phyloP scores from a whole-genome alignment of 2,888 invertebrate species.

The Bombyx huttoni region DNA sequence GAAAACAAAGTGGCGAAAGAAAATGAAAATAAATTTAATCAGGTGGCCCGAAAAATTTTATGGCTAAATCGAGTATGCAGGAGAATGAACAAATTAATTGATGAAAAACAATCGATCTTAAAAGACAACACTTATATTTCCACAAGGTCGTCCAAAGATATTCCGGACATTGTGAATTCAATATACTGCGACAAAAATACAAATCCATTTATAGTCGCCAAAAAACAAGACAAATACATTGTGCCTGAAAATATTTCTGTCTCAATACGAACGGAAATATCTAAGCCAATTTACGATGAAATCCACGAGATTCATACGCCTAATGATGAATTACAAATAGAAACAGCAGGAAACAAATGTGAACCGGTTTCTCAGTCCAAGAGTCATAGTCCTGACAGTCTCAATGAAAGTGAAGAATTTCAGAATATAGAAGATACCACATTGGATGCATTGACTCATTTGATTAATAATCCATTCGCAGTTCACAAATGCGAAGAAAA shows the following conservation, averaged over 20 bases:
- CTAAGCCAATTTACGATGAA: slow-evolving; percentile 12
- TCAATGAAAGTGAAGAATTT: slow-evolving; percentile 17
- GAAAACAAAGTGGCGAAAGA: slow-evolving; percentile 6
- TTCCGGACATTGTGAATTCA: slow-evolving; percentile 64
- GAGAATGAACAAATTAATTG: slow-evolving; percentile 25
- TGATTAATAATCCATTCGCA: slow-evolving; percentile 44
- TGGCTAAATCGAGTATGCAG: slow-evolving; percentile 46
- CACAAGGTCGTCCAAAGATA: slow-evolving; percentile 30
- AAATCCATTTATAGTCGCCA: slow-evolving; percentile 27
- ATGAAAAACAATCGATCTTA: slow-evolving; percentile 16
- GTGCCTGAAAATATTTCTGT: slow-evolving; percentile 54
- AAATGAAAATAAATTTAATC: slow-evolving; percentile 29
- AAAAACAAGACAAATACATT: slow-evolving; percentile 41
- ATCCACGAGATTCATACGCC: slow-evolving; percentile 3
- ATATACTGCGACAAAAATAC: slow-evolving; percentile 38
- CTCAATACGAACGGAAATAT: slow-evolving; percentile 43
- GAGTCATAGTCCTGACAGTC: slow-evolving; percentile 16
- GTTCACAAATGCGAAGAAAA: slow-evolving; percentile 33
- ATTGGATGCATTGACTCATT: slow-evolving; percentile 22
- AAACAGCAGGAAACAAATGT: neutral
- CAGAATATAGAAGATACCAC: slow-evolving; percentile 25
- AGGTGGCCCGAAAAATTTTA: slow-evolving; percentile 34
- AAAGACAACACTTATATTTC: slow-evolving; percentile 11
- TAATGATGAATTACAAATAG: slow-evolving; percentile 4
- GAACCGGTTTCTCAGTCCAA: neutral